Base-by-base conservation (phyloP, 2,113 vertebrate genomes). In the Xiphophorus maculatus region DNA sequence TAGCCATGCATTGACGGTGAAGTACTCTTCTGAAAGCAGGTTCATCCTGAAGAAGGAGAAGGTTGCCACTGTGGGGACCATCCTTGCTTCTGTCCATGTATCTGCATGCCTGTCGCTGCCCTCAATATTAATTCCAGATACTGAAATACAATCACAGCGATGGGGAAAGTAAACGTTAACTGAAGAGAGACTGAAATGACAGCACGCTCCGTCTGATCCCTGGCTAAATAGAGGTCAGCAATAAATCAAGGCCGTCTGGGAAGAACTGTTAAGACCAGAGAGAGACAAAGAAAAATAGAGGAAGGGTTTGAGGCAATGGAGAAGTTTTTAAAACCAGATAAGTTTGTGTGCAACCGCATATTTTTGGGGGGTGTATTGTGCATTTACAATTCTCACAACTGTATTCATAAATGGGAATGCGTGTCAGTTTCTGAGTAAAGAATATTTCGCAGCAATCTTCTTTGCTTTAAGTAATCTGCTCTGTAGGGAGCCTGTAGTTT, bases 181-280 rank as follows among this genome's bases (percentile, higher is more conserved):
- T 63, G 76, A 71, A 76, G 79, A 85, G 73, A 72, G 85, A 88
- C 83, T 92, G 83, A 86, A 88, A 87, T 79, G 82, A 84, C 88
- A 82, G 74, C 82, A 76, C 75, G 88, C 76, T 87, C 74, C 29
- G 70, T 81, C 87, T 92, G 83, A 92, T 90, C 90, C 79, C 72
- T 79, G 77, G 86, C 76, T 88, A 86, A 88, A 85, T 75, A 74
- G 85, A 77, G 91, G 88, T 92, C 90, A 87, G 81, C 42, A 71
- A 79, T 90, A 90, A 92, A 91, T 92, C 80, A 90, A 30, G 69
- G 40, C 72, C 3, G 29, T 63, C 63, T 75, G 42, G 76, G 66
- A 86, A 76, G 80, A 89, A 71, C 72, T 78, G 71, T 87, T 89
- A 86, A 77, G 84, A 77, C 27, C 2, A 71, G 70, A 87, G 73